These are phyloP conservation scores for Lepidonotus clava DNA, from an alignment of 2,888 invertebrate genomes.

Conservation along the genomic window DNA sequence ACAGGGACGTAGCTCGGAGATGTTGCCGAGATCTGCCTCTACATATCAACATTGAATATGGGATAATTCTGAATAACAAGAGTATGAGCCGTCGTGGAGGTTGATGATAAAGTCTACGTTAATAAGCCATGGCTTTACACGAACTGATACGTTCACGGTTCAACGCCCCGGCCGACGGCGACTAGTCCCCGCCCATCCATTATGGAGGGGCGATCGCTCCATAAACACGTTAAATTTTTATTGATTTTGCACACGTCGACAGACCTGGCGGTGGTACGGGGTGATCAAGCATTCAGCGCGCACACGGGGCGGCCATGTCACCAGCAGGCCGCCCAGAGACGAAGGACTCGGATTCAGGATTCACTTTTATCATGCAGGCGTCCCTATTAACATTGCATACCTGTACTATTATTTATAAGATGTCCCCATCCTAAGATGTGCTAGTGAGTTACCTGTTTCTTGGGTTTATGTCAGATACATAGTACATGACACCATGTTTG, in stretches of 20 bases:
- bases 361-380: too few relatives aligned
- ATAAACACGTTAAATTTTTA: constrained; percentile 39
- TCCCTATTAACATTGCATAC: too few relatives aligned
- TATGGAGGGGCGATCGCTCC: constrained; percentile 28
- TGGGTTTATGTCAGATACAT: too few relatives aligned
- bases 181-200: neutral
- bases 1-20: too few relatives aligned
- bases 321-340: neutral
- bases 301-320: neutral
- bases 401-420: too few relatives aligned
- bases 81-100: too few relatives aligned
- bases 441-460: too few relatives aligned
- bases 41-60: neutral
- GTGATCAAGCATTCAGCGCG: constrained; percentile 22
- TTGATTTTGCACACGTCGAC: constrained; percentile 37
- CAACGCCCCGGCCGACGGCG: neutral
- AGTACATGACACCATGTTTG: too few relatives aligned
- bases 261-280: too few relatives aligned
- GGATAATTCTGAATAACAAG: too few relatives aligned
- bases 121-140: neutral
- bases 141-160: constrained; percentile 16
- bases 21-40: neutral
- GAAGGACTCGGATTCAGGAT: neutral
- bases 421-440: too few relatives aligned
- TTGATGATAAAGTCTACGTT: too few relatives aligned